Evolutionary conservation across 2,113 vertebrate genomes (phyloP).

Genomic region (Choloepus hoffmanni): DNA sequence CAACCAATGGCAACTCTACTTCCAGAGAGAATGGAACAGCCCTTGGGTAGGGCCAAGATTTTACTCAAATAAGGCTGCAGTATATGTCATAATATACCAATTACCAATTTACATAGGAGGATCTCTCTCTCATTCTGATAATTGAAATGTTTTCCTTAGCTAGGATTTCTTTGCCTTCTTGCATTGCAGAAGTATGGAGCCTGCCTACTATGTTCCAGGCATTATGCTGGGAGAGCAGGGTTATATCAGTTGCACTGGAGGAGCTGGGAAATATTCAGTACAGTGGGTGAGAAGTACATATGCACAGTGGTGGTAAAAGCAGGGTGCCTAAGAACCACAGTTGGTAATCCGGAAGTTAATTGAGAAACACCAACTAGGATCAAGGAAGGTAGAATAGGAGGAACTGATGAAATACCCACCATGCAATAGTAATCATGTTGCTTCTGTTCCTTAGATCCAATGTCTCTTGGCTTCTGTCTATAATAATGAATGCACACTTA

Average conservation of each 20-base stretch:
- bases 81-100: not conserved
- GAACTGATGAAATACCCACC: not conserved
- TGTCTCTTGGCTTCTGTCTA: not conserved
- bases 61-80: not conserved
- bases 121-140: not conserved
- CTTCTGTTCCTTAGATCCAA: not conserved
- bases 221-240: not conserved
- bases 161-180: not conserved
- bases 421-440: not conserved
- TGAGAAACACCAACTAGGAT: not conserved
- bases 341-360: not conserved
- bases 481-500: not conserved
- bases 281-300: not conserved
- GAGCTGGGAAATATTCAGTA: not conserved
- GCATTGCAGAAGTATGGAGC: not conserved
- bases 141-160: not conserved
- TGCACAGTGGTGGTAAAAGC: not conserved
- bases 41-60: not conserved
- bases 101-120: not conserved
- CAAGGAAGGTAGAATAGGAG: not conserved
- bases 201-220: not conserved
- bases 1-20: not conserved
- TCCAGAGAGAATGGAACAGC: not conserved
- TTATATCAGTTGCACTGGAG: not conserved
- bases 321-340: not conserved